A percentile compares a stretch with the other conserved stretches of the same genome.
These are phyloP conservation scores for Silurus glanis DNA, from an alignment of 2,113 vertebrate species.

Conservation along the genomic window DNA sequence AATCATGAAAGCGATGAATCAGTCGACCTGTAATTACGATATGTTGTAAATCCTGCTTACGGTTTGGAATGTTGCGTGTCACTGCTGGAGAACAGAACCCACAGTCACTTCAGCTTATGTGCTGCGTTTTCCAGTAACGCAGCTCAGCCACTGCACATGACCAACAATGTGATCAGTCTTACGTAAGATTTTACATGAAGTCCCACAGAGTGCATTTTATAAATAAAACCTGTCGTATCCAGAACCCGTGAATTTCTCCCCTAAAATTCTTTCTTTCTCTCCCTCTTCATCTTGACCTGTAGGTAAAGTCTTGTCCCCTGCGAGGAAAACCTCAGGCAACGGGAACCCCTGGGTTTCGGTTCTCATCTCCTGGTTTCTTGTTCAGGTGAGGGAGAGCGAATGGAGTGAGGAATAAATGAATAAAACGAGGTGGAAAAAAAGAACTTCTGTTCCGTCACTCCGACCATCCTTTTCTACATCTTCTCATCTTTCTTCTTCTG, in stretches of 20 bases:
- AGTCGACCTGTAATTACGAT: no score
- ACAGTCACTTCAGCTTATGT: no score
- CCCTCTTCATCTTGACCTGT: constrained; percentile 27
- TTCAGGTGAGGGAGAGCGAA: constrained; percentile 75
- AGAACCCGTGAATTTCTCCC: background rate
- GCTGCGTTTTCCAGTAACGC: no score
- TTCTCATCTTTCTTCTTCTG: constrained; percentile 1
- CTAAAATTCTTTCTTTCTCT: constrained; percentile 19
- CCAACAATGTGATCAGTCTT: no score
- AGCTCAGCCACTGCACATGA: no score
- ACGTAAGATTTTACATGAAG: no score
- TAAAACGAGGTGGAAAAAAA: constrained; percentile 28
- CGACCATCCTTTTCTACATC: background rate
- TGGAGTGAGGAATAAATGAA: constrained; percentile 59
- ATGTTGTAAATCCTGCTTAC: no score
- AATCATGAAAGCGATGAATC: no score
- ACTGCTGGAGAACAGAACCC: no score
- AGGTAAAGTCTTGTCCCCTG: constrained; percentile 77
- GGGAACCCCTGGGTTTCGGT: constrained; percentile 88
- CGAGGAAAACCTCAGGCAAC: constrained; percentile 78
- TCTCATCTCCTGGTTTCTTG: constrained; percentile 85
- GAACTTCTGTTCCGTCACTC: background rate
- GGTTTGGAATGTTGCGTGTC: no score
- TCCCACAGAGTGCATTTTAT: background rate
- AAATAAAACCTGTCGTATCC: background rate